Base-by-base conservation (phyloP, 2,888 invertebrate species). In the Rhagonycha fulva region DNA sequence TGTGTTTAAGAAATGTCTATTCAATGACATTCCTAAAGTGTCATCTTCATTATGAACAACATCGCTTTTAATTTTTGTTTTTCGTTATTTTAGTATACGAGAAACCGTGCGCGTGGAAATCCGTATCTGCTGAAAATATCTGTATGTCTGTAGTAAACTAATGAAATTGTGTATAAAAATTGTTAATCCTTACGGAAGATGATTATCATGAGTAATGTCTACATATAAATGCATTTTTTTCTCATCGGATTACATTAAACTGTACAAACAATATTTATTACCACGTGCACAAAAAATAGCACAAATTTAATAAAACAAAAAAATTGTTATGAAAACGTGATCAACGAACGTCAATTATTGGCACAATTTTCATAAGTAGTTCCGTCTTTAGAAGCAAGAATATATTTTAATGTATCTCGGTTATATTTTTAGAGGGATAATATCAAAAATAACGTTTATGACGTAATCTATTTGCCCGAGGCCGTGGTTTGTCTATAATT, bases 261-360 rank as follows among this genome's bases (percentile, higher is more conserved):
- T 12, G 63, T 66, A 26, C n/a, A 24, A 66, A 66, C 26, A 23
- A 26, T 62, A 23, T 63, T 23, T 12, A 24, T 66, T 24, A 66
- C 63, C 63, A 66, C 63, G 63, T 66, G 63, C n/a, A 14, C 24
- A n/a, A 66, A 66, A 69, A 70, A 70, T 60, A 70, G 14, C 19
- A 74, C 70, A 74, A 74, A 74, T 70, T 75, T 23, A 32, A 61
- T 70, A 28, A 72, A 70, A 67, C 68, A 76, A 76, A 76, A 74
- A 74, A 73, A 71, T 70, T 73, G 72, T 74, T 74, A 70, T 23
- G 70, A 71, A 74, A 76, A 76, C 76, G 73, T 76, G 70, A 74
- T 72, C 75, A 67, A 78, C 76, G 77, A 80, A 81, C 82, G 82
- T 82, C 82, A 82, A 78, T 81, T 79, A 82, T 82, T 82, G 82